Conservation (phyloP, 2,888 invertebrate genomes). For the Drosophila falleni region DNA sequence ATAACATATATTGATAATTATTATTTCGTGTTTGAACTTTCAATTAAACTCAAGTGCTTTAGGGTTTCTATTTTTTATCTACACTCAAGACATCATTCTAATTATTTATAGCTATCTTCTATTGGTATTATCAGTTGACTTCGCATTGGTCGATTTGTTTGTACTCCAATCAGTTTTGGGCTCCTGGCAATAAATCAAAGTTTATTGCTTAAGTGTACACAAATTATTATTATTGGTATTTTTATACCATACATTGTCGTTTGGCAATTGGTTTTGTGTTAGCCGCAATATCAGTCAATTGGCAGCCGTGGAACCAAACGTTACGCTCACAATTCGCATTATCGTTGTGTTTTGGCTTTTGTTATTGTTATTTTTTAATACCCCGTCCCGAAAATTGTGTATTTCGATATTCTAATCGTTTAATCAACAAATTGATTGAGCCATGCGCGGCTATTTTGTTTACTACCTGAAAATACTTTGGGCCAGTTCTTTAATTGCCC, state of each 20-base stretch:
- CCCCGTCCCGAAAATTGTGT: slow-evolving; percentile 18
- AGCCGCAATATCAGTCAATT: slow-evolving; percentile 53
- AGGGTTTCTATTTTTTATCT: slow-evolving; percentile 31
- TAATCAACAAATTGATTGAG: slow-evolving; percentile 42
- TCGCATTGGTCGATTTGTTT: slow-evolving; percentile 23
- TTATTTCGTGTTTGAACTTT: slow-evolving; percentile 50
- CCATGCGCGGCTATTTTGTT: slow-evolving; percentile 63
- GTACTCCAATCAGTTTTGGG: slow-evolving; percentile 39
- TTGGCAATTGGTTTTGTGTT: slow-evolving; percentile 14
- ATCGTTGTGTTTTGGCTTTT: slow-evolving; percentile 49
- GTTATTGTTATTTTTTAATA: slow-evolving; percentile 16
- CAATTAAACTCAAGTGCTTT: slow-evolving; percentile 64
- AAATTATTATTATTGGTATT: slow-evolving; percentile 62
- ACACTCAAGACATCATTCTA: slow-evolving; percentile 10
- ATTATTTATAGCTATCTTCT: slow-evolving; percentile 27
- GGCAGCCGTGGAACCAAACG: slow-evolving; percentile 51
- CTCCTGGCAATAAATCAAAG: slow-evolving; percentile 65
- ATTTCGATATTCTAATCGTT: slow-evolving; percentile 55
- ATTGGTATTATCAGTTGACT: slow-evolving; percentile 15
- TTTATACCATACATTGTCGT: slow-evolving; percentile 18
- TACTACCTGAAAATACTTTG: slow-evolving; percentile 68
- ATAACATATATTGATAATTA: slow-evolving; percentile 49
- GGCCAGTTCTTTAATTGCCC: slow-evolving; percentile 40
- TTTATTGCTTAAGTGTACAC: slow-evolving; percentile 54
- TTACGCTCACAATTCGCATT: slow-evolving; percentile 44